A percentile compares a stretch with the other conserved stretches of the same genome.
These are phyloP conservation scores for Sebastes matsubarae DNA, from an alignment of 2,797 vertebrate species.

Conservation along the genomic window DNA sequence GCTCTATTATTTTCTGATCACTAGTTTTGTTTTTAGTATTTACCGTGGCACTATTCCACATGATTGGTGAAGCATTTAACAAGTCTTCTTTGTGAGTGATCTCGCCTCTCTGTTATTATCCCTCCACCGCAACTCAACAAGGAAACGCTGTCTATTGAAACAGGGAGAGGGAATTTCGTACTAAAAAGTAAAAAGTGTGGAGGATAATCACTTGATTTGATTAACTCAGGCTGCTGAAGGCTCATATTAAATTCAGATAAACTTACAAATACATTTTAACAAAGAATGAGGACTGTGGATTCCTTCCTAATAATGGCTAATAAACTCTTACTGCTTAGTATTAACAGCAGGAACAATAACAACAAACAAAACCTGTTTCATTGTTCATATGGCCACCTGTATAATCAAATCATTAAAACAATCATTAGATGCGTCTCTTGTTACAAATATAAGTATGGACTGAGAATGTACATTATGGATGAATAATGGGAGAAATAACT, in stretches of 20 bases:
- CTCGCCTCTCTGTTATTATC: too few relatives aligned
- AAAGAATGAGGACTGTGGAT: background rate
- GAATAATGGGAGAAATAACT: background rate
- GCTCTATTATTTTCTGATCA: too few relatives aligned
- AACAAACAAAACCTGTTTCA: background rate
- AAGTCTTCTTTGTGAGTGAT: too few relatives aligned
- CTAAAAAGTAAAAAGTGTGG: background rate
- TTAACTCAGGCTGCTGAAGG: background rate
- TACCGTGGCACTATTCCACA: too few relatives aligned
- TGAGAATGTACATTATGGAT: background rate
- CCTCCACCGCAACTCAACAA: too few relatives aligned
- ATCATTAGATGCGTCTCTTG: too few relatives aligned
- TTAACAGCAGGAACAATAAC: background rate
- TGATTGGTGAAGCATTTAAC: too few relatives aligned
- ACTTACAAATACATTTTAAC: background rate
- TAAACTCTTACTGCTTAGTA: background rate
- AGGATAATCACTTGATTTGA: background rate
- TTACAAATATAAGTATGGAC: background rate
- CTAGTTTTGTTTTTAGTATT: too few relatives aligned
- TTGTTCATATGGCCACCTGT: background rate
- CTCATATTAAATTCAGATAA: background rate
- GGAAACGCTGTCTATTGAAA: too few relatives aligned
- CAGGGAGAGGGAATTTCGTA: background rate
- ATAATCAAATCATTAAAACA: too few relatives aligned
- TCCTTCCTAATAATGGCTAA: background rate